Conservation (phyloP, 1,140 invertebrate species). For the Steinernema feltiae region DNA sequence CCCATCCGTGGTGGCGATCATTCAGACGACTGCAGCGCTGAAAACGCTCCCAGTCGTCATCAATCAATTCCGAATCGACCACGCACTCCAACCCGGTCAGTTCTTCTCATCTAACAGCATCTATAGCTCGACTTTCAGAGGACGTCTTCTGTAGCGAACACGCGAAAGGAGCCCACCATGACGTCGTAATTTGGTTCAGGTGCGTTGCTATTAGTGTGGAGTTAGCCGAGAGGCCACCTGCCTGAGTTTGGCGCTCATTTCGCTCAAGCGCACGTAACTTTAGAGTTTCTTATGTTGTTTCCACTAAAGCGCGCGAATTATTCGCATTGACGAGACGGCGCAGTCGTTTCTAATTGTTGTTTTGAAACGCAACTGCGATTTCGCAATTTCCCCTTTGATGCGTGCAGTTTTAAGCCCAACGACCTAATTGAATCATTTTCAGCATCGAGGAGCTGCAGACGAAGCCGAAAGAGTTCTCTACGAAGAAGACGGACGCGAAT, state of each 20-base stretch:
- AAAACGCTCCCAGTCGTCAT: neutral
- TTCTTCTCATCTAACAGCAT: neutral
- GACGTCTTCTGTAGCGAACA: neutral
- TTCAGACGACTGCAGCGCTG: neutral
- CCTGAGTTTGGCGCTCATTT: no score
- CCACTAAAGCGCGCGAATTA: no score
- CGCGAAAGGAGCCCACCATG: neutral
- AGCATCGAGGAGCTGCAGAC: constrained; percentile 1
- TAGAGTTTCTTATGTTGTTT: no score
- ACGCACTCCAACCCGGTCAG: neutral
- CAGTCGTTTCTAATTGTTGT: no score
- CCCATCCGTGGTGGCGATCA: neutral
- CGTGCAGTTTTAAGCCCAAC: no score
- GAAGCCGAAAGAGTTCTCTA: neutral
- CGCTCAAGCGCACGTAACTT: no score
- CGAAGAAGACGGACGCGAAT: neutral
- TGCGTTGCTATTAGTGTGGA: neutral
- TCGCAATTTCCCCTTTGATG: no score
- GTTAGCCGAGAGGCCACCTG: no score
- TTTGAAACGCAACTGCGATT: no score
- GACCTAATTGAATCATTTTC: neutral
- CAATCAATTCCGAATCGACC: neutral
- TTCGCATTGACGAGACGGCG: no score
- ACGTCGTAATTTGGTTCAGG: neutral
- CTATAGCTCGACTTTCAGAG: neutral